These are phyloP conservation scores for Hirudo medicinalis DNA, from an alignment of 1,140 invertebrate species.

Conservation along the genomic window DNA sequence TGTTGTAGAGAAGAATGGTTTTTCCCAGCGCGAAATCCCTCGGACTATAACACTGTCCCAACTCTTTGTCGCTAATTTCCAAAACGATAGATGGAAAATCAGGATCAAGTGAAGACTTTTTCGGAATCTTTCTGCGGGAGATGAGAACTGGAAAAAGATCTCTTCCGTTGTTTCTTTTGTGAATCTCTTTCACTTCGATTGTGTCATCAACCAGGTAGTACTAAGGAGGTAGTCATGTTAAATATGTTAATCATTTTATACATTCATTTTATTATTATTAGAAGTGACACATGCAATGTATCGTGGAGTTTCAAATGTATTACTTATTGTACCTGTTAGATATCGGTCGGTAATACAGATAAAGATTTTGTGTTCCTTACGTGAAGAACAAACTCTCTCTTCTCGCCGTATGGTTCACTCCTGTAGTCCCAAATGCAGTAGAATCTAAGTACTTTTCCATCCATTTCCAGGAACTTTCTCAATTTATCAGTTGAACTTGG, in stretches of 20 bases:
- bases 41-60: conserved; percentile 53
- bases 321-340: background rate
- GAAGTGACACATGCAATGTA: background rate
- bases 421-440: conserved; percentile 63
- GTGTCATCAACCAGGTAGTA: conserved; percentile 70
- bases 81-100: conserved; percentile 31
- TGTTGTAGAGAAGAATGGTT: conserved; percentile 57
- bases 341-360: background rate
- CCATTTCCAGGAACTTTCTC: conserved; percentile 41
- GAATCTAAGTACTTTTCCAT: conserved; percentile 51
- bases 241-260: background rate
- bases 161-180: conserved; percentile 53
- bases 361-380: conserved; percentile 27
- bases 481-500: conserved; percentile 39
- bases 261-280: background rate
- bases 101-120: conserved; percentile 54
- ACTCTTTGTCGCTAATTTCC: conserved; percentile 45
- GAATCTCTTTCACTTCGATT: conserved; percentile 59
- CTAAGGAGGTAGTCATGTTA: conserved; percentile 38
- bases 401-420: conserved; percentile 53
- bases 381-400: conserved; percentile 39
- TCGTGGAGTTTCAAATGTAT: background rate
- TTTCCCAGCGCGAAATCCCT: conserved; percentile 60
- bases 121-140: conserved; percentile 56
- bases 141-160: conserved; percentile 60